Percentiles rank a stretch among this genome's conserved stretches.
Conservation (phyloP, 2,888 invertebrate genomes). For the Unio pictorum region DNA sequence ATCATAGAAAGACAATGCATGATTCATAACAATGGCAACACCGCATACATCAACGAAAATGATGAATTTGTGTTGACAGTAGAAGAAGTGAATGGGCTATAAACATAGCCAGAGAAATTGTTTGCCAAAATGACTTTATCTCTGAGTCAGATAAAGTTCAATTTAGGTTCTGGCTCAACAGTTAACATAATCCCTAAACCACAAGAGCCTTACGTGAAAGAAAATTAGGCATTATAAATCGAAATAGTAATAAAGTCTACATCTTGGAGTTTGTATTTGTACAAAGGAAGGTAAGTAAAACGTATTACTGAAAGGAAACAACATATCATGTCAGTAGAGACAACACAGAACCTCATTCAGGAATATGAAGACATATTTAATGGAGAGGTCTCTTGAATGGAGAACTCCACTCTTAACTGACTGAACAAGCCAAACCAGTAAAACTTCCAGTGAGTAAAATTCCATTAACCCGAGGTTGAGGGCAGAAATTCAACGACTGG, state of each 20-base stretch:
- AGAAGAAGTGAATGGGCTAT: not conserved
- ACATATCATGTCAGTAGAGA: not conserved
- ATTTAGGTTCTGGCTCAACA: no score
- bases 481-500: no score
- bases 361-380: not conserved
- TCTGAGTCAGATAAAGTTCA: no score
- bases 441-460: no score
- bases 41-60: no score
- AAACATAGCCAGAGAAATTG: not conserved
- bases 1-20: no score
- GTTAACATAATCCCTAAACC: no score
- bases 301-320: conserved; percentile 11
- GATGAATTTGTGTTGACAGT: not conserved
- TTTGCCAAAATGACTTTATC: not conserved
- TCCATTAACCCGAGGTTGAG: no score
- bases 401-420: not conserved
- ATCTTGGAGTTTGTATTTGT: conserved; percentile 14
- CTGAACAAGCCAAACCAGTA: conserved; percentile 1
- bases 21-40: no score
- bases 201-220: conserved; percentile 6
- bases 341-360: not conserved
- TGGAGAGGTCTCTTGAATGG: no score
- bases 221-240: conserved; percentile 6
- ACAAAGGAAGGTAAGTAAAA: conserved; percentile 4
- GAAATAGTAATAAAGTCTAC: conserved; percentile 10